These are phyloP conservation scores for Porites rus DNA, from an alignment of 92 coral and sea anemone genomes.

Conservation along the genomic window DNA sequence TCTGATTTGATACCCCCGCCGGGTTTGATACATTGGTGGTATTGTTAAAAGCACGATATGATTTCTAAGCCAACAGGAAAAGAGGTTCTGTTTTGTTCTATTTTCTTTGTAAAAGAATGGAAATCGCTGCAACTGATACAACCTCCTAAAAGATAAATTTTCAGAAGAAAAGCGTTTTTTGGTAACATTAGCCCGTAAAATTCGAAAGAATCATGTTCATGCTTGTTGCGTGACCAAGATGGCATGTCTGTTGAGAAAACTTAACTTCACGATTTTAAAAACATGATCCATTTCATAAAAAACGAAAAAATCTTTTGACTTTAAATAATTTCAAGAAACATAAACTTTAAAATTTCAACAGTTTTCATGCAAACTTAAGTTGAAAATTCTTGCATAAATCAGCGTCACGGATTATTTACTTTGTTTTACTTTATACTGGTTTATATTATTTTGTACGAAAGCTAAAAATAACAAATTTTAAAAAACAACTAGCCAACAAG, in stretches of 20 bases:
- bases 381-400: constrained; percentile 3
- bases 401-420: neutral
- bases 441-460: too few relatives aligned
- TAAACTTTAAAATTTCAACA: neutral
- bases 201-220: neutral
- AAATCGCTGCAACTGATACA: neutral
- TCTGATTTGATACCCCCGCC: too few relatives aligned
- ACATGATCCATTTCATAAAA: neutral
- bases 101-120: neutral
- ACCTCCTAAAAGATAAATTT: neutral
- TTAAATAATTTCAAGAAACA: neutral
- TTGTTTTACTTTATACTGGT: neutral
- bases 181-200: neutral
- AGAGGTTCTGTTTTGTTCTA: neutral
- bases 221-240: constrained; percentile 27
- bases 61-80: neutral
- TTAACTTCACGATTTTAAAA: neutral
- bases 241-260: neutral
- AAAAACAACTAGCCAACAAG: too few relatives aligned
- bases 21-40: too few relatives aligned
- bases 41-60: too few relatives aligned
- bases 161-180: neutral
- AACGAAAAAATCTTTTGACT: neutral
- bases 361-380: constrained; percentile 1
- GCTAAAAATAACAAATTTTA: too few relatives aligned